Base-by-base conservation (phyloP, 2,797 vertebrate genomes). In the Hemibagrus guttatus region DNA sequence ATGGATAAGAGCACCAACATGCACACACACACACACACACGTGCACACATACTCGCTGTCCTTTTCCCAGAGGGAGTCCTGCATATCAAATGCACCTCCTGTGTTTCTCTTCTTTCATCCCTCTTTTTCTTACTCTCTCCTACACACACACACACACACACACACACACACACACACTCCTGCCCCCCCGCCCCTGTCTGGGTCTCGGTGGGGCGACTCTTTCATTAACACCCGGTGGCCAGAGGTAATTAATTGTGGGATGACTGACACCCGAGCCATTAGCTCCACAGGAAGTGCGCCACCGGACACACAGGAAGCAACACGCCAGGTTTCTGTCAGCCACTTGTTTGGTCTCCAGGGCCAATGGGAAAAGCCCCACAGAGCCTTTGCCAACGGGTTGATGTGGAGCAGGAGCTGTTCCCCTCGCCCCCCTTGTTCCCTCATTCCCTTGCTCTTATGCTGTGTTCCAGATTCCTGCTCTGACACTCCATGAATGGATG, bases 191-290 rank as follows among this genome's bases (percentile, higher is more conserved):
- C 63, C 66, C 68, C 66, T 87, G 82, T 26, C 5, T 28, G 64
- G 69, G 87, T 88, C 90, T 90, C 90, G 74, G 83, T 86, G 88
- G 90, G 91, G 86, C 79, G 75, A 85, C 86, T 90, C 87, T 88
- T 92, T 92, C 89, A 91, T 92, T 92, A 92, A 91, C 84, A 79
- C 88, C 86, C 79, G 64, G 83, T 64, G 78, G 85, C 87, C 78
- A 86, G 69, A 88, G 74, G 91, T 90, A 90, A 90, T 92, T 92
- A 92, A 91, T 92, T 87, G 88, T 84, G 87, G 89, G 90, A 86
- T 91, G 91, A 93, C 89, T 93, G 91, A 92, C 92, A 89, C 88
- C 42, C 89, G 91, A 85, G 87, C 91, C 91, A 91, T 92, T 90
- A 91, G 88, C 88, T 83, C 91, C 61, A 84, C 89, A 90, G 90